Percentiles rank a stretch among this genome's conserved stretches.
Conservation (phyloP, 2,888 invertebrate genomes). For the Melipona bicolor region DNA sequence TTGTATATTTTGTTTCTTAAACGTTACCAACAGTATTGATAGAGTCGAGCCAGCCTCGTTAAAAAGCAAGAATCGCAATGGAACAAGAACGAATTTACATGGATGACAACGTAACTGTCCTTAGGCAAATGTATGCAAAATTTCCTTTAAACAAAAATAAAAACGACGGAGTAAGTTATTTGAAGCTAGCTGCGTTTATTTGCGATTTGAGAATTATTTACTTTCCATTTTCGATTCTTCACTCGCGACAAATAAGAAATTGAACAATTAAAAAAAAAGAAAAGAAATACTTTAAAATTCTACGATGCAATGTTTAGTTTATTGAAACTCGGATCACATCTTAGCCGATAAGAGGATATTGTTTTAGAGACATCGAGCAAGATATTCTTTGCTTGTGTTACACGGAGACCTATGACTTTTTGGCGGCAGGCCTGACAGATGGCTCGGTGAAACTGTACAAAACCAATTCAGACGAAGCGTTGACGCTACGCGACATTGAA, state of each 20-base stretch:
- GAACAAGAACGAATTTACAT: conserved; percentile 6
- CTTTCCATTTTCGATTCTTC: no score
- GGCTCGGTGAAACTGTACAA: conserved; percentile 87
- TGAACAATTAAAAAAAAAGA: neutral
- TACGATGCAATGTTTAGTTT: neutral
- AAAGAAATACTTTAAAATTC: no score
- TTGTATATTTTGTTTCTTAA: neutral
- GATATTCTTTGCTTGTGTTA: conserved; percentile 87
- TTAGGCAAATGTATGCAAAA: conserved; percentile 40
- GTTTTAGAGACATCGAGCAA: conserved; percentile 69
- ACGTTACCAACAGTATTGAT: neutral
- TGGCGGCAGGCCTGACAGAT: conserved; percentile 87
- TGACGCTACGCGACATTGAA: conserved; percentile 86
- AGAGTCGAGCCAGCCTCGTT: neutral
- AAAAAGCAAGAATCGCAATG: conserved; percentile 6
- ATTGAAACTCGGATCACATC: neutral
- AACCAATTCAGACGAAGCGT: conserved; percentile 84
- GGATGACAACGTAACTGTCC: conserved; percentile 42
- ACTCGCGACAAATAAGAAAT: neutral
- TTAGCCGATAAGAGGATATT: conserved; percentile 19
- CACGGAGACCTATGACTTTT: conserved; percentile 86
- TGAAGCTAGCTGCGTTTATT: neutral
- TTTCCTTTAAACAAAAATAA: neutral
- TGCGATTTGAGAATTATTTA: neutral
- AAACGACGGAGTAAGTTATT: neutral